These are phyloP conservation scores for Myzus persicae DNA, from an alignment of 1,140 invertebrate genomes.

Conservation along the genomic window DNA sequence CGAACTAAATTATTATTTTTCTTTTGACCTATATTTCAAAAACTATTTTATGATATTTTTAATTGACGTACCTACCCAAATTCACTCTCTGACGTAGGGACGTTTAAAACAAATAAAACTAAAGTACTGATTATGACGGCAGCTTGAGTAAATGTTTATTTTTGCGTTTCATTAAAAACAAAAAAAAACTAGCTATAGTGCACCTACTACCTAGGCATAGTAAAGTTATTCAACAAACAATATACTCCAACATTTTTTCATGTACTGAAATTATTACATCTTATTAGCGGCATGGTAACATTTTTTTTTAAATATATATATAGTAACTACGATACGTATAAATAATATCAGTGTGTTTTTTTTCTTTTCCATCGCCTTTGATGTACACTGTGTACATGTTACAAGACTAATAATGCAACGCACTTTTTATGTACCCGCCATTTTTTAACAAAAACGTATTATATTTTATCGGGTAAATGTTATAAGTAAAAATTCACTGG, in stretches of 20 bases:
- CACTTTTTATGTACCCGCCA: not conserved
- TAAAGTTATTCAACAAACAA: not conserved
- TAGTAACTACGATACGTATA: not conserved
- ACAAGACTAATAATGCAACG: not conserved
- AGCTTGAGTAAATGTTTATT: not conserved
- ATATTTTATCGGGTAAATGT: slow-evolving; percentile 8
- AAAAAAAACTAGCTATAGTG: not conserved
- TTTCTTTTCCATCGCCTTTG: not conserved
- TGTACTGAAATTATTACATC: not conserved
- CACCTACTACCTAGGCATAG: too few relatives aligned
- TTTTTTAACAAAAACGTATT: not conserved
- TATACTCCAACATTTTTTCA: not conserved
- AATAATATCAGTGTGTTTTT: not conserved
- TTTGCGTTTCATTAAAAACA: not conserved
- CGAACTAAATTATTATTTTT: not conserved
- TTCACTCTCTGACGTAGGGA: not conserved
- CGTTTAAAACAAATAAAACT: not conserved
- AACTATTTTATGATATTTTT: not conserved
- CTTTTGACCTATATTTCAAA: not conserved
- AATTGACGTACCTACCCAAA: not conserved
- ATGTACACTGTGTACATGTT: not conserved
- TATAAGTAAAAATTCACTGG: not conserved
- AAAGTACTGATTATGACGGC: slow-evolving; percentile 2
- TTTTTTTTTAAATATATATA: not conserved
- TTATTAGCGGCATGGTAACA: not conserved